Percentiles rank a stretch among this genome's conserved stretches.
Evolutionary conservation across 2,888 invertebrate species (phyloP).

Genomic region (Meteorus cinctellus): DNA sequence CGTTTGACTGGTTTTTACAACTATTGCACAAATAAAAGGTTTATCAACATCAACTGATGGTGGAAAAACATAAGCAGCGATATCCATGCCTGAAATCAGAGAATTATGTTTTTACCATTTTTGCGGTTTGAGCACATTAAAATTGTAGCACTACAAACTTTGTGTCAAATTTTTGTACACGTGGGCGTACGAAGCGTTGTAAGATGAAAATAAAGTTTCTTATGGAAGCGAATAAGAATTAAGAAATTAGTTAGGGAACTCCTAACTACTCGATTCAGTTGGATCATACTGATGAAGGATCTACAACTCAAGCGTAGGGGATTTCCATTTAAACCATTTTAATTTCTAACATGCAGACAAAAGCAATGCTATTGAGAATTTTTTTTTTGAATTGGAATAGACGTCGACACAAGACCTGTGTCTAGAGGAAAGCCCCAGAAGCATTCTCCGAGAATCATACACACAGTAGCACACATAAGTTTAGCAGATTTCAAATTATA

Average conservation of each 20-base stretch:
- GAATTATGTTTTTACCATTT: neutral
- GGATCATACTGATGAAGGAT: neutral
- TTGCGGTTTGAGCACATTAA: neutral
- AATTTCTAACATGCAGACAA: neutral
- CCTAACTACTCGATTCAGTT: neutral
- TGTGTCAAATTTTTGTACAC: neutral
- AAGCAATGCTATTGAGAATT: slow-evolving; percentile 1
- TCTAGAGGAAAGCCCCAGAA: neutral
- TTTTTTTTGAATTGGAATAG: neutral
- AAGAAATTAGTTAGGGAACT: neutral
- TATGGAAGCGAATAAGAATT: neutral
- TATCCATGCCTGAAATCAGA: slow-evolving; percentile 17
- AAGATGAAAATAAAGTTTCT: neutral
- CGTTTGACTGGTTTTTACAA: neutral
- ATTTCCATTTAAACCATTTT: neutral
- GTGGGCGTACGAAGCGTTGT: neutral
- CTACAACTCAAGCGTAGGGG: neutral
- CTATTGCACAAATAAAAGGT: neutral
- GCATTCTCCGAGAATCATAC: neutral
- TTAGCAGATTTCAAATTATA: neutral
- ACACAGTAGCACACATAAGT: neutral
- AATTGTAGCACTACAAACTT: neutral
- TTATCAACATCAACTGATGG: slow-evolving; percentile 4
- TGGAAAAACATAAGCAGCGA: neutral
- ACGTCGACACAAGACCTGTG: neutral